Base-by-base conservation (phyloP, 92 coral and sea anemone genomes). In the Pocillopora meandrina region DNA sequence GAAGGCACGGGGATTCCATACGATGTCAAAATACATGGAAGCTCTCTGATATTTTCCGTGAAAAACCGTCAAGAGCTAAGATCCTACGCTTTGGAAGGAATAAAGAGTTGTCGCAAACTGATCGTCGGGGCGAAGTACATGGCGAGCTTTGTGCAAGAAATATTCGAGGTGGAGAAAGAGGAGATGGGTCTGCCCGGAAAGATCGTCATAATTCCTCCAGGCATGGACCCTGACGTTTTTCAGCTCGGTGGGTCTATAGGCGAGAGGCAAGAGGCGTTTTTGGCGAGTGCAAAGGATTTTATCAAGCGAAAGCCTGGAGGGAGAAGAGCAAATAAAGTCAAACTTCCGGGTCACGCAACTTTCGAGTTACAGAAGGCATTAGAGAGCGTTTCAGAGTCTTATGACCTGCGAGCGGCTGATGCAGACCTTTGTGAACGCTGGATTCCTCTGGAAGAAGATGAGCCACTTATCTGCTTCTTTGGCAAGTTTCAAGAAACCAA, bases 401-500 rank as follows among this genome's bases (percentile, higher is more conserved):
- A 93, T 86, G 90, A 93, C 56, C 93, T 88, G 74, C 84, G 98
- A 62, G 96, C 98, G 17, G 87, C 87, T 16, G 98, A 95, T 73
- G 95, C 98, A 1, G 98, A 95, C 26, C 92, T 95, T 19, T 73
- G 80, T 34, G 95, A 89, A 62, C 94, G 98, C 58, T 95, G 96
- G 96, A 68, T 84, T 42, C 94, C 93, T 16, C 78, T 86, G 68
- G 61, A 87, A 71, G 93, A 93, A 56, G 92, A 90, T 23, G 92
- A 95, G n/a, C 91, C 94, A n/a, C 56, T 93, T n/a, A 87, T 95
- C 61, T 93, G 95, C 83, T 95, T 83, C 34, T 95, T 95, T 79
- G 98, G 98, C 15, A 93, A 87, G 75, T 88, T 95, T 75, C 91
- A 90, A 47, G 98, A 94, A 76, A 92, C 98, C 63, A 94, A 93